Evolutionary conservation across 2,888 invertebrate species (phyloP).

Genomic region (Oxyscelio sp.): DNA sequence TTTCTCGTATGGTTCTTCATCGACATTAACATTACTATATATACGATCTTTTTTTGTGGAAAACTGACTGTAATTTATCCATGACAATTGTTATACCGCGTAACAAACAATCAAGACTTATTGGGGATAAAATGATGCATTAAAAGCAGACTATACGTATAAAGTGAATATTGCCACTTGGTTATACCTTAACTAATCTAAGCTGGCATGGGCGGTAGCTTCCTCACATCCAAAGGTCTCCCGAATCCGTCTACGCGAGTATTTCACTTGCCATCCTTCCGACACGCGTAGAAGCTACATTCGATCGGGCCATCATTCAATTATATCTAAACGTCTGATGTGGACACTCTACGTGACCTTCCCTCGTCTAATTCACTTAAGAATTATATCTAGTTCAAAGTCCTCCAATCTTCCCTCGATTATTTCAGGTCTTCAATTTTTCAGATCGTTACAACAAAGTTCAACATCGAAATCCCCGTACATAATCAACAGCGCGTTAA

Average conservation of each 20-base stretch:
- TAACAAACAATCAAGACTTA: conserved; percentile 51
- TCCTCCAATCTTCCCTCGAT: too few relatives aligned
- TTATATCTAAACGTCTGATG: conserved; percentile 41
- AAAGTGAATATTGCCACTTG: conserved; percentile 73
- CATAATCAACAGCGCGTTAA: not conserved
- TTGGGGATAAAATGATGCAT: conserved; percentile 47
- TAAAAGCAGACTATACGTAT: conserved; percentile 61
- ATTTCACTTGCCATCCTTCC: conserved; percentile 61
- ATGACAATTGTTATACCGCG: too few relatives aligned
- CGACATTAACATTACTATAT: too few relatives aligned
- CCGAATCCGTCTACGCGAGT: conserved; percentile 41
- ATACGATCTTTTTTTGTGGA: conserved; percentile 3
- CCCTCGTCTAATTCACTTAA: conserved; percentile 22
- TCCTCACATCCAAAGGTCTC: conserved; percentile 63
- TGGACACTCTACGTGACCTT: conserved; percentile 30
- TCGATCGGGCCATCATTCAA: conserved; percentile 46
- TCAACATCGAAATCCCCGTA: too few relatives aligned
- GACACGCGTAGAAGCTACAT: conserved; percentile 46
- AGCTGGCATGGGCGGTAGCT: conserved; percentile 61
- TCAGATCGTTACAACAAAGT: too few relatives aligned
- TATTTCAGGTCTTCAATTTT: too few relatives aligned
- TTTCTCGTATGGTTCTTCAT: too few relatives aligned
- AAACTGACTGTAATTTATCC: conserved; percentile 3
- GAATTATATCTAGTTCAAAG: too few relatives aligned
- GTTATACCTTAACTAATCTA: conserved; percentile 76